Percentiles rank a stretch among this genome's conserved stretches.
phyloP scores from a whole-genome alignment of 1,140 invertebrate species.

The Magallana angulata region DNA sequence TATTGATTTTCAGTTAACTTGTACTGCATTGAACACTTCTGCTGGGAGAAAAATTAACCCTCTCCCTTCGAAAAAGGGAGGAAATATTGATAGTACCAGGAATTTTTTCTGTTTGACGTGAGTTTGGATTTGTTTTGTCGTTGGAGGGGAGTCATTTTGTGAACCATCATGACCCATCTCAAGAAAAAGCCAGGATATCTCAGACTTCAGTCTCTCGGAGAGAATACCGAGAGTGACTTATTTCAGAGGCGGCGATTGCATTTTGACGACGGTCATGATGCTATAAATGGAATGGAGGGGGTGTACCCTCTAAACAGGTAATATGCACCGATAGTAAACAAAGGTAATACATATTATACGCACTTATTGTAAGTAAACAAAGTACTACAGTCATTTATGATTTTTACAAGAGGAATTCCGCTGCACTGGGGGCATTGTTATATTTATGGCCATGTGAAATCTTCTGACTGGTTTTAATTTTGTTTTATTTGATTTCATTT shows the following conservation, averaged over 20 bases:
- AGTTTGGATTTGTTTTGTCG: neutral
- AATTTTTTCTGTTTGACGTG: neutral
- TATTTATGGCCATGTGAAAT: too few species aligned
- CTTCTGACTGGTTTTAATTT: too few species aligned
- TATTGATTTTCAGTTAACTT: slow-evolving; percentile 26
- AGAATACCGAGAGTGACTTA: slow-evolving; percentile 67
- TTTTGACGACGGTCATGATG: neutral
- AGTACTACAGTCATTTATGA: too few species aligned
- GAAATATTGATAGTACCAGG: too few species aligned
- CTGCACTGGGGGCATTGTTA: too few species aligned
- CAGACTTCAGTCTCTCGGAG: slow-evolving; percentile 67
- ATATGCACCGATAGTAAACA: too few species aligned
- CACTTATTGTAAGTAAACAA: too few species aligned
- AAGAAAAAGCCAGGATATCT: slow-evolving; percentile 15
- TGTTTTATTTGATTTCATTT: too few species aligned
- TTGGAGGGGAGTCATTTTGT: neutral
- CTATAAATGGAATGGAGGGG: neutral
- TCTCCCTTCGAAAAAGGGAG: too few species aligned
- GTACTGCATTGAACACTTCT: slow-evolving; percentile 4
- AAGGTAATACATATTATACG: too few species aligned
- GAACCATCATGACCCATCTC: neutral
- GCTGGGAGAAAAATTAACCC: neutral
- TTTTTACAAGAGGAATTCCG: too few species aligned
- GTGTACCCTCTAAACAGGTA: neutral
- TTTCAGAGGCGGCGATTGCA: slow-evolving; percentile 65